A percentile compares a stretch with the other conserved stretches of the same genome.
Conservation (phyloP, 2,113 vertebrate genomes). For the Nerophis lumbriciformis region DNA sequence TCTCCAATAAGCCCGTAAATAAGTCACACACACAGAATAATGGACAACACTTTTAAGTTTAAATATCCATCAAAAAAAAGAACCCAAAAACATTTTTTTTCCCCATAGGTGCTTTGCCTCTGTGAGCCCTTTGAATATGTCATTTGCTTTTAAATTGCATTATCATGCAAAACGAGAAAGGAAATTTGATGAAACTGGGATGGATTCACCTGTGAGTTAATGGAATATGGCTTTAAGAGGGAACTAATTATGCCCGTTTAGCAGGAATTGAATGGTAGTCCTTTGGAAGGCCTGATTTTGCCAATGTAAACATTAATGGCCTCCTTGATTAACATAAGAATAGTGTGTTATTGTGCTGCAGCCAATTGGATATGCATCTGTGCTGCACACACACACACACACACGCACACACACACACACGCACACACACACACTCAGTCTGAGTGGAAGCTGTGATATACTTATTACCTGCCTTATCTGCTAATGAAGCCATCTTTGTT, state of each 20-base stretch:
- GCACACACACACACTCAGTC: slow-evolving; percentile 12
- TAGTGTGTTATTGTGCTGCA: slow-evolving; percentile 67
- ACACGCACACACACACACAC: slow-evolving; percentile 36
- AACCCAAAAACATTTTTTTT: slow-evolving; percentile 32
- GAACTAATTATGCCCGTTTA: slow-evolving; percentile 77
- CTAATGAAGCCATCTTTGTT: slow-evolving; percentile 50
- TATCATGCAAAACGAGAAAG: slow-evolving; percentile 71
- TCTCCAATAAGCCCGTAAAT: slow-evolving; percentile 54
- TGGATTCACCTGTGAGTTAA: slow-evolving; percentile 75
- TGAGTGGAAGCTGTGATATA: slow-evolving; percentile 59
- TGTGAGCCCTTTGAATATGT: slow-evolving; percentile 61
- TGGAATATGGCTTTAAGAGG: slow-evolving; percentile 79
- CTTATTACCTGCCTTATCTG: slow-evolving; percentile 73
- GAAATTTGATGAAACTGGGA: slow-evolving; percentile 72
- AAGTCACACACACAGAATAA: slow-evolving; percentile 51
- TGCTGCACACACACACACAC: slow-evolving; percentile 48
- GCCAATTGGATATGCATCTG: slow-evolving; percentile 73
- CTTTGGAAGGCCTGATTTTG: slow-evolving; percentile 65
- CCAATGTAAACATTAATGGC: slow-evolving; percentile 80
- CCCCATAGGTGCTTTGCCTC: slow-evolving; percentile 41
- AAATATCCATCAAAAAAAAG: slow-evolving; percentile 46
- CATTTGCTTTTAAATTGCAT: slow-evolving; percentile 77
- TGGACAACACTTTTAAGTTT: slow-evolving; percentile 50
- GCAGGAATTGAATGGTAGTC: slow-evolving; percentile 66
- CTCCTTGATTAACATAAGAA: slow-evolving; percentile 79